These are phyloP conservation scores for Mythimna impura DNA, from an alignment of 2,888 invertebrate genomes.

Conservation along the genomic window DNA sequence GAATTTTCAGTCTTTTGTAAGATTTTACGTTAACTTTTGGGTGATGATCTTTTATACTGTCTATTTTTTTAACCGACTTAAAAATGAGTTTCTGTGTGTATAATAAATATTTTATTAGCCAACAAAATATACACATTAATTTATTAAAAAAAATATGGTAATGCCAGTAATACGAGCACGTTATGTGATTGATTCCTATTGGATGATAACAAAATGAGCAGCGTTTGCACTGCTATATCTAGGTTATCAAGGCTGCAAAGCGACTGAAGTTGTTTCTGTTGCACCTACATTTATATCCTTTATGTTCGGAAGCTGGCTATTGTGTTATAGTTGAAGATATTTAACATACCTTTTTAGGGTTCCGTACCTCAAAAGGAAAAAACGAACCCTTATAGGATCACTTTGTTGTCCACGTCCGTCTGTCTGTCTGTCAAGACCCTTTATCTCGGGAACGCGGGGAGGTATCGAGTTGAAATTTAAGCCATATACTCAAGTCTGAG, in stretches of 20 bases:
- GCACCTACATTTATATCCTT: slow-evolving; percentile 23
- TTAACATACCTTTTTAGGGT: no score
- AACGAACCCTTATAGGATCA: no score
- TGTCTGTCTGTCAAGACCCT: no score
- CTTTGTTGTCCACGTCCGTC: no score
- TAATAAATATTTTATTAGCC: no score
- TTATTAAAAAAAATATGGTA: background rate
- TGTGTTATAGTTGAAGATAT: slow-evolving; percentile 25
- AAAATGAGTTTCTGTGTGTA: background rate
- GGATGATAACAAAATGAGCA: slow-evolving; percentile 47
- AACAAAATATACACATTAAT: no score
- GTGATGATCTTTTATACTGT: background rate
- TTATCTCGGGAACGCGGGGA: no score
- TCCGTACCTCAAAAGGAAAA: no score
- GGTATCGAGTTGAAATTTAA: no score
- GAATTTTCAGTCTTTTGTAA: slow-evolving; percentile 4
- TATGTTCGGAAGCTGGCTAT: slow-evolving; percentile 46
- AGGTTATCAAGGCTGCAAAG: slow-evolving; percentile 56
- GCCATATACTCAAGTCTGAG: no score
- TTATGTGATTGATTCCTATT: slow-evolving; percentile 36
- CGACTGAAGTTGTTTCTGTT: slow-evolving; percentile 44
- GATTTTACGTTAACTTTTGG: slow-evolving; percentile 15
- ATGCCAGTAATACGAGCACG: background rate
- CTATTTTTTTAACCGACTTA: no score
- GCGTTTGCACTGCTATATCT: slow-evolving; percentile 38